Base-by-base conservation (phyloP, 2,113 vertebrate genomes). In the Vireo altiloquus region DNA sequence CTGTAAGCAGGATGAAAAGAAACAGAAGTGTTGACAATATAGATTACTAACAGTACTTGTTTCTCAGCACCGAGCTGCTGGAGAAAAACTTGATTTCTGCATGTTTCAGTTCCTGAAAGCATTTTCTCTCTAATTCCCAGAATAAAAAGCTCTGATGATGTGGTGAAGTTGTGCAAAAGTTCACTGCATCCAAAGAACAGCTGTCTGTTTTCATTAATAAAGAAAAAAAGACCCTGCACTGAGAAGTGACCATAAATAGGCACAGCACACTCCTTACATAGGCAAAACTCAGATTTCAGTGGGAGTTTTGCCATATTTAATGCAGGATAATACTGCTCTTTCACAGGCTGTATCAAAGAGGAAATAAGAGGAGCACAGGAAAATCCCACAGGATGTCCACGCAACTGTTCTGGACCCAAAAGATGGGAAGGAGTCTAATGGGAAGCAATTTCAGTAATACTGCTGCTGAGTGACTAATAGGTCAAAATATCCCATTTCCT, bases 341-440 rank as follows among this genome's bases (percentile, higher is more conserved):
- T 72, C 4, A 6, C 44, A 91, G n/a, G 78, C 60, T 68, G 39
- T 35, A 82, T 40, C 19, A 63, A 49, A 37, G 23, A 91, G 84
- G 81, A 95, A 95, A 61, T 46, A 66, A 76, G 14, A 1, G 27
- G 11, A 94, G 42, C 82, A 68, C 14, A 84, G n/a, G 37, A 61
- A 91, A 95, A 91, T 94, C 94, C 94, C 91, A 94, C 82, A 84
- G 91, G 87, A 96, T 76, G 49, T 64, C 30, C 17, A 61, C 0
- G 1, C 6, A 13, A 76, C 61, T 95, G 78, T 64, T 76, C 28
- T 0, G 0, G 37, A 64, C 7, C 37, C 78, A 76, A 27, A 84
- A 61, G 57, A 53, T 3, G 1, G n/a, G 33, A 95, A 79, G n/a
- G 33, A 86, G 80, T 86, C n/a, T 39, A 27, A 60, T 9, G 24